phyloP scores from a whole-genome alignment of 2,888 invertebrate genomes.

The Calephelis perditalis region DNA sequence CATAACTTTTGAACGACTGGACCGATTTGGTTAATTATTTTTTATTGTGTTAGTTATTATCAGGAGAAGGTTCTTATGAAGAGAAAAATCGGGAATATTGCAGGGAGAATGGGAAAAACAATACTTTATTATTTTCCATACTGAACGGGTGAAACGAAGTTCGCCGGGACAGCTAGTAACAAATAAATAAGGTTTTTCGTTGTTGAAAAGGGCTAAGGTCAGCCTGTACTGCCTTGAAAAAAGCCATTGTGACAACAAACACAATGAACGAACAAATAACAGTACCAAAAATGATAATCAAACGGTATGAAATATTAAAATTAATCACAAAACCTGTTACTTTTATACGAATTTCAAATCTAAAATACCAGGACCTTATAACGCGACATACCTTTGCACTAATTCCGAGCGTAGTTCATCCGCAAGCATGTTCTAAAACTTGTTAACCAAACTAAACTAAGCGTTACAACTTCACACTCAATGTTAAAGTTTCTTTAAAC shows the following conservation, averaged over 20 bases:
- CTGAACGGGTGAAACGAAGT: no score
- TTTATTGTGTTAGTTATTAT: no score
- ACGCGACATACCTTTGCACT: conserved; percentile 36
- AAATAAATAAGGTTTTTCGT: no score
- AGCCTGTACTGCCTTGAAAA: background rate
- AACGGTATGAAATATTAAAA: conserved; percentile 6
- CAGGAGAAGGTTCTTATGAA: no score
- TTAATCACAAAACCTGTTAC: background rate
- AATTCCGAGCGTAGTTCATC: conserved; percentile 37
- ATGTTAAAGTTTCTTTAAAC: conserved; percentile 17
- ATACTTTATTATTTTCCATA: no score
- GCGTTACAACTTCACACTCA: conserved; percentile 7
- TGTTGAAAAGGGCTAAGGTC: background rate
- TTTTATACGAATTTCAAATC: conserved; percentile 15
- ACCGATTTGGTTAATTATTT: no score
- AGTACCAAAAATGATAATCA: background rate
- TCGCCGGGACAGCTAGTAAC: no score
- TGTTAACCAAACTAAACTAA: conserved; percentile 14
- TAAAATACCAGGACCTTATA: conserved; percentile 30
- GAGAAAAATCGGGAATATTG: no score
- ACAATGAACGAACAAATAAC: background rate
- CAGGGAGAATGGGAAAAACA: no score
- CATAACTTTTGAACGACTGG: no score
- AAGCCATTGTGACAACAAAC: background rate
- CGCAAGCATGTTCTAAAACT: conserved; percentile 27